Evolutionary conservation across 2,888 invertebrate genomes (phyloP).

Genomic region (Polyommatus icarus): DNA sequence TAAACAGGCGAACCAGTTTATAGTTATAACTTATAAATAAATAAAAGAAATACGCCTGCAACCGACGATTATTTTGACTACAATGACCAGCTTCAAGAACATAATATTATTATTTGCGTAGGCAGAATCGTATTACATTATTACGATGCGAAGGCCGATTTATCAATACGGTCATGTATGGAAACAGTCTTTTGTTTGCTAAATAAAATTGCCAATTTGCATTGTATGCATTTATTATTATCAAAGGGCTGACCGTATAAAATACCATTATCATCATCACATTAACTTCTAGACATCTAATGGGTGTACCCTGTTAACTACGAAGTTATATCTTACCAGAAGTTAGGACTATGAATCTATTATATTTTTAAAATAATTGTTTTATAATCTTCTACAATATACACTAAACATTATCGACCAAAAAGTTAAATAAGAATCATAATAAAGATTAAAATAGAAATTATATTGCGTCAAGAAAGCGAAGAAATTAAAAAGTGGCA

Average conservation of each 20-base stretch:
- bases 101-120: constrained; percentile 53
- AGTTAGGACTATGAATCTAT: too few relatives aligned
- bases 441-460: too few relatives aligned
- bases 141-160: constrained; percentile 54
- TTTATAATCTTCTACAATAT: background rate
- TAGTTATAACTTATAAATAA: background rate
- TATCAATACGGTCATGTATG: constrained; percentile 53
- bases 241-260: background rate
- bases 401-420: background rate
- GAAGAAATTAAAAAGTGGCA: too few relatives aligned
- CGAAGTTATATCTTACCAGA: too few relatives aligned
- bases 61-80: constrained; percentile 47
- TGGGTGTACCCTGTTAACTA: too few relatives aligned
- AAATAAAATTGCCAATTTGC: constrained; percentile 61
- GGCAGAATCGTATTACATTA: constrained; percentile 48
- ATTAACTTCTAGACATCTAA: background rate
- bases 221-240: constrained; percentile 54
- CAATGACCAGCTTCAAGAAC: constrained; percentile 61
- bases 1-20: background rate
- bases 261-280: background rate
- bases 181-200: constrained; percentile 57
- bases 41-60: constrained; percentile 37
- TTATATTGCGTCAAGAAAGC: too few relatives aligned
- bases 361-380: background rate
- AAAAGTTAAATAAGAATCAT: background rate